Percentiles rank a stretch among this genome's conserved stretches.
Evolutionary conservation across 1,140 invertebrate genomes (phyloP).

Genomic region (Olivierus martensii): DNA sequence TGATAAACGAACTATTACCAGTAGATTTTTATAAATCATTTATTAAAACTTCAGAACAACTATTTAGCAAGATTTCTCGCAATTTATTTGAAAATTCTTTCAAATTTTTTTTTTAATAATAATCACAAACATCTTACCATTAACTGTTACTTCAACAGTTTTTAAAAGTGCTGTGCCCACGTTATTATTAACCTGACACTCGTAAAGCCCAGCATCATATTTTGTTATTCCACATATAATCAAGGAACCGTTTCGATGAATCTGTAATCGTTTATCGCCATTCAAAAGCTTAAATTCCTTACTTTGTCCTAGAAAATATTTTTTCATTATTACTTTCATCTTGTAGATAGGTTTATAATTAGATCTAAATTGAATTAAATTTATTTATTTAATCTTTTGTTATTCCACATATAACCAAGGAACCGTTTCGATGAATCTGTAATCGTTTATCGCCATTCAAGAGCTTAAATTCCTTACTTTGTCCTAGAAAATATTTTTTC

Average conservation of each 20-base stretch:
- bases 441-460: background rate
- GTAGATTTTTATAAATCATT: too few relatives aligned
- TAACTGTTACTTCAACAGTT: background rate
- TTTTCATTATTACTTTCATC: too few relatives aligned
- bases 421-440: constrained; percentile 2
- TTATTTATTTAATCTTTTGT: too few relatives aligned
- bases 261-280: background rate
- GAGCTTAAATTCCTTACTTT: background rate
- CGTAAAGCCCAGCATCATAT: background rate
- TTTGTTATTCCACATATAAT: background rate
- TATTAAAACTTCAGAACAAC: too few relatives aligned
- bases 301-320: too few relatives aligned
- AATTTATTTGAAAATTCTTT: too few relatives aligned
- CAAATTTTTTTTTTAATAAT: too few relatives aligned
- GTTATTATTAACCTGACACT: background rate
- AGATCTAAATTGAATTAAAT: too few relatives aligned
- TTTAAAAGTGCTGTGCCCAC: background rate
- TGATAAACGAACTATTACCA: too few relatives aligned
- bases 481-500: too few relatives aligned
- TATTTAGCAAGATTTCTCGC: too few relatives aligned
- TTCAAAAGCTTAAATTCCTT: background rate
- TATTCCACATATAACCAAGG: background rate
- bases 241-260: constrained; percentile 1
- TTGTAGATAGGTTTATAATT: too few relatives aligned
- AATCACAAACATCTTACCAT: constrained; percentile 3